phyloP scores from a whole-genome alignment of 2,797 vertebrate genomes.

The Taeniopygia guttata region DNA sequence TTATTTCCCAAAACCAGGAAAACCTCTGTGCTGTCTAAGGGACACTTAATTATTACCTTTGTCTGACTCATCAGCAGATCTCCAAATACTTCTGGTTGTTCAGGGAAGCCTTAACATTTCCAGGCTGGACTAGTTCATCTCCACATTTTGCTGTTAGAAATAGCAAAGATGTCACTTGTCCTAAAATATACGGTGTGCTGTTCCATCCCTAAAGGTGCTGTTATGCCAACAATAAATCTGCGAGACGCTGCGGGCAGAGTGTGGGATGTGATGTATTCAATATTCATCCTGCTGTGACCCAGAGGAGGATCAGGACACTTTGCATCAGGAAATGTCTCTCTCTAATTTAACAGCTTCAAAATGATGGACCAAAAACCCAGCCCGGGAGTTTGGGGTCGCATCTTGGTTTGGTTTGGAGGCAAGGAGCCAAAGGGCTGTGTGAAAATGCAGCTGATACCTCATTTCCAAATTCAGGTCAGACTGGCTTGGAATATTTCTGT shows the following conservation, averaged over 20 bases:
- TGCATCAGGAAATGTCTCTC: constrained; percentile 28
- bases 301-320: constrained; percentile 33
- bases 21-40: not conserved
- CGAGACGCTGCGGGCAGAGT: constrained; percentile 13
- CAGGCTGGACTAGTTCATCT: constrained; percentile 30
- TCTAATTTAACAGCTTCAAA: not conserved
- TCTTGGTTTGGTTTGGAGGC: not conserved
- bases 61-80: not conserved
- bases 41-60: not conserved
- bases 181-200: constrained; percentile 50
- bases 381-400: not conserved
- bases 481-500: not conserved
- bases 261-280: constrained; percentile 40
- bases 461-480: not conserved
- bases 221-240: constrained; percentile 64
- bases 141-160: constrained; percentile 46
- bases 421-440: not conserved
- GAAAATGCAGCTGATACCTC: not conserved
- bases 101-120: constrained; percentile 20
- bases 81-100: not conserved
- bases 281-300: constrained; percentile 56
- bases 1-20: not conserved
- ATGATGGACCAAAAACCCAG: not conserved
- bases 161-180: constrained; percentile 63
- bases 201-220: constrained; percentile 59